phyloP scores from a whole-genome alignment of 2,888 invertebrate species.

The Norana najaformis region DNA sequence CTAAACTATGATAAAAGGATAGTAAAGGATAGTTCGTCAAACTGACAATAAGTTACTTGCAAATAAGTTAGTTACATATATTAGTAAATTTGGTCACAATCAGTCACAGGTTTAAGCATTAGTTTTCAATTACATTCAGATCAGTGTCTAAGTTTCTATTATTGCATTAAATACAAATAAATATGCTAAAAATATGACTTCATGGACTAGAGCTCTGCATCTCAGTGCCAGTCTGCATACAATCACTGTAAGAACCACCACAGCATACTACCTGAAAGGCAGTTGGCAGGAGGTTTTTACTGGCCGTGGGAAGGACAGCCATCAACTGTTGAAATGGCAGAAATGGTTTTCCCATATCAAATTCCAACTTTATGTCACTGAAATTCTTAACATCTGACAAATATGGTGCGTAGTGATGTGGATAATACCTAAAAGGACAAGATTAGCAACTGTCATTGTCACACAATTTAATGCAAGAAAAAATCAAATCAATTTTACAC shows the following conservation, averaged over 20 bases:
- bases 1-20: neutral
- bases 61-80: neutral
- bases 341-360: conserved; percentile 84
- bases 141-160: no score
- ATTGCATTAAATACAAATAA: no score
- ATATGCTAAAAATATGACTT: no score
- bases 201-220: no score
- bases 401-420: conserved; percentile 94
- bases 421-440: conserved; percentile 70
- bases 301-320: conserved; percentile 98
- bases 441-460: neutral
- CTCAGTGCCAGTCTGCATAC: no score
- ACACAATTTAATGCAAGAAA: neutral
- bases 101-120: neutral
- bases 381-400: conserved; percentile 89
- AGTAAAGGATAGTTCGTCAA: neutral
- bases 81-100: neutral
- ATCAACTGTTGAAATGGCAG: conserved; percentile 93
- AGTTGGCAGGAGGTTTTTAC: conserved; percentile 85
- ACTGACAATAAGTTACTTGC: neutral
- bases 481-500: neutral
- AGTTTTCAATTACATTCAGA: neutral
- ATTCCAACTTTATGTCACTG: conserved; percentile 73
- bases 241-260: no score
- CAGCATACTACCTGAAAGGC: conserved; percentile 73